Evolutionary conservation across 2,888 invertebrate genomes (phyloP), one percentile per base, ranked within the genome.

Genomic region (Adelphocoris suturalis): DNA sequence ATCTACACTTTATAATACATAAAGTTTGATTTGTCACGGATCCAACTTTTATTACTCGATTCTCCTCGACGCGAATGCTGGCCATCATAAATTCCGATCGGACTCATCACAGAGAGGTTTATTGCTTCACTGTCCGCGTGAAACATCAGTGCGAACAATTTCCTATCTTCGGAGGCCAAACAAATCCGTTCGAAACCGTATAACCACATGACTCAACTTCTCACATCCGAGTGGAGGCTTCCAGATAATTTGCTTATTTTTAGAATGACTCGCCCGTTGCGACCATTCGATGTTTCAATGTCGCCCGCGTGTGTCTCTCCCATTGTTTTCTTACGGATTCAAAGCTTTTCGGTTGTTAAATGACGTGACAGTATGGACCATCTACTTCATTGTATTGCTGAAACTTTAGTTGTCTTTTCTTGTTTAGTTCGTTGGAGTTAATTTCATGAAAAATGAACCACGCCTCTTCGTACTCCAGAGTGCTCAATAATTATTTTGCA

Each of bases 231-330:
- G 68, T 19, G 68, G 19, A 68, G 68, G 68, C 23, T 68, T 68
- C 68, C 68, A 68, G 23, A 23, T 68, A 68, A 68, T 68, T 68
- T 68, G 11, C 19, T 68, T 68, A 68, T 68, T 68, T 68, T 68
- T 68, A 68, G 68, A 68, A 19, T 68, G 68, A 68, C 27, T 68
- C 68, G 23, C 68, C 68, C 23, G 68, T 23, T 9, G 68, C 23
- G 19, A 68, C 68, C 23, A 11, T 7, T 23, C 68, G 7, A 23
- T 23, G 68, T 68, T 68, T 68, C 68, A 68, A 23, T 68, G 68
- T 68, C 68, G 68, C 19, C 11, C 7, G 23, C 13, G 23, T 23
- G 68, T 68, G 68, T 3, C 27, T 68, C 11, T 12, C 19, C 68
- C 27, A 27, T 68, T 68, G 19, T 68, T 68, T 23, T 23, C 23